phyloP scores from a whole-genome alignment of 2,797 vertebrate genomes.

The Chaetodon trifasciatus region DNA sequence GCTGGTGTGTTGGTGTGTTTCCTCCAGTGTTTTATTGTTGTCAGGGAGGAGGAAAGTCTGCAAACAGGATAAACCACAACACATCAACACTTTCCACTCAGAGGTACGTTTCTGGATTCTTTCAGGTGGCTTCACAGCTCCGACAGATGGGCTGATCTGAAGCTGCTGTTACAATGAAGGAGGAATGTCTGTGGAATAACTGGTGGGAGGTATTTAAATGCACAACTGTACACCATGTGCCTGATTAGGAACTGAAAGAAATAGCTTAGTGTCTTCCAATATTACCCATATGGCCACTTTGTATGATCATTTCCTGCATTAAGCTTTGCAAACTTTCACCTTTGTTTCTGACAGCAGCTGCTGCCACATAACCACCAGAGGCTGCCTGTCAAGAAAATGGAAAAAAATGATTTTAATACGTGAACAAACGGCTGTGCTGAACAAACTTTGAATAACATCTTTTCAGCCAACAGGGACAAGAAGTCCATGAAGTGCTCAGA shows the following conservation, averaged over 20 bases:
- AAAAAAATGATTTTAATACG: too few species aligned
- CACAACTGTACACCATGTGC: neutral
- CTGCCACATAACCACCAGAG: neutral
- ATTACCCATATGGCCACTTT: neutral
- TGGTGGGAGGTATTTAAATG: neutral
- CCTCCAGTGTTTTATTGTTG: neutral
- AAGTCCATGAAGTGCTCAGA: neutral
- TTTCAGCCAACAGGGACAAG: neutral
- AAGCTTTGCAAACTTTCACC: neutral
- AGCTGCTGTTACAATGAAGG: neutral
- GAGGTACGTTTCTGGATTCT: neutral
- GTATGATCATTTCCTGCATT: neutral
- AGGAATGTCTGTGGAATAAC: neutral
- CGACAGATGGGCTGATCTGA: neutral
- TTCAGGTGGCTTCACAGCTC: neutral
- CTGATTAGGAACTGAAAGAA: neutral
- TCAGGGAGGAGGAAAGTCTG: neutral
- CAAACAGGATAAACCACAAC: neutral
- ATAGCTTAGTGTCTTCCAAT: neutral
- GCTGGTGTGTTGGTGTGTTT: neutral
- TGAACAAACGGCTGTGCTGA: too few species aligned
- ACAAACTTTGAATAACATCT: neutral
- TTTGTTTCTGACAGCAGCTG: neutral
- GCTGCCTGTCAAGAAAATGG: neutral
- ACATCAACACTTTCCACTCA: neutral